Base-by-base conservation (phyloP, 2,888 invertebrate genomes). In the Heliconius ismenius region DNA sequence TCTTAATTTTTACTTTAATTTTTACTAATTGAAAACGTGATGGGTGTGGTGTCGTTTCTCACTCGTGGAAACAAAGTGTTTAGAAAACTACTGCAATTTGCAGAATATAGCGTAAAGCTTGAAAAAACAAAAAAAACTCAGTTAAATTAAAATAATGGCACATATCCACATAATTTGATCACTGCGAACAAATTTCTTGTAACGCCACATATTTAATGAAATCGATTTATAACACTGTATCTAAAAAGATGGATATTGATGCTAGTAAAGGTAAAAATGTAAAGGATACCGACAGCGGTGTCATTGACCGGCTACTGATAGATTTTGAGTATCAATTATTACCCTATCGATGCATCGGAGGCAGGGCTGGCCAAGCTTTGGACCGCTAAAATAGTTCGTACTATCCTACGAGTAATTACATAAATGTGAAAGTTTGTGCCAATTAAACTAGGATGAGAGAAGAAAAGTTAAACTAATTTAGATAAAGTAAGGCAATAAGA, bases 301-400 rank as follows among this genome's bases (percentile, higher is more conserved):
- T 79, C 78, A 73, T 43, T 75, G 83, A 81, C 79, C 81, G 67
- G 81, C 84, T 84, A 82, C 83, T 78, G 83, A 82, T 79, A 65
- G 73, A 78, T 79, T 77, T 62, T 74, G 69, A 77, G 75, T 73
- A 74, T 78, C 75, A 76, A 73, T 77, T 77, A 73, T 73, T 73
- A 73, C 60, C 58, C 62, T 62, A 62, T 70, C 70, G 70, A 70
- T 73, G 73, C 62, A 62, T 62, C 39, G 24, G 24, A 21, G 6
- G 0, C 73, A 73, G 73, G 24, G 36, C 18, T 73, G 0, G 21
- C 43, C 73, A 73, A 62, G 3, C 15, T 26, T 3, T 26, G 39
- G 26, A 10, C 62, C 39, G 39, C 15, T 67, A 0, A 39, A 24
- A 24, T 67, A 2, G 0, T 60, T 60, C 2, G 4, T 24, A 7